Conservation (phyloP, 2,113 vertebrate species). For the Vireo altiloquus region DNA sequence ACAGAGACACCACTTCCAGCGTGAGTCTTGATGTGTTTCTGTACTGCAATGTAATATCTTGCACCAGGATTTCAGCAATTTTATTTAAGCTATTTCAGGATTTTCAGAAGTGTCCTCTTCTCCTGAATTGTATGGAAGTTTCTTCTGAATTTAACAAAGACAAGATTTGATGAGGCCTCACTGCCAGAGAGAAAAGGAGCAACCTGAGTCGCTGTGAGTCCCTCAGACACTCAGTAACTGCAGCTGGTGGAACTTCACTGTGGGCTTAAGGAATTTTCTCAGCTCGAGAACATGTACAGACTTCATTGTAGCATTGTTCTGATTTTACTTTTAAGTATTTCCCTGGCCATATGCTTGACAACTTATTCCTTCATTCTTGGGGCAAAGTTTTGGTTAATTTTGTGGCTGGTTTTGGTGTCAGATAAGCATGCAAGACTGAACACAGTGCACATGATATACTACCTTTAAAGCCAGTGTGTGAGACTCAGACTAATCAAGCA, state of each 20-base stretch:
- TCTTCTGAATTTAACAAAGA: background rate
- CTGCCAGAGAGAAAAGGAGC: background rate
- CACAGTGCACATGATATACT: background rate
- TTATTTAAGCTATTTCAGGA: background rate
- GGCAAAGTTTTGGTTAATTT: background rate
- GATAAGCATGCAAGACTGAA: background rate
- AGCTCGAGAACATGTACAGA: background rate
- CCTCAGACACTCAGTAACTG: background rate
- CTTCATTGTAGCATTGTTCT: background rate
- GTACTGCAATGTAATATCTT: background rate
- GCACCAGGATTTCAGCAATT: background rate
- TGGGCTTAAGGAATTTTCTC: background rate
- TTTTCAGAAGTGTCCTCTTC: background rate
- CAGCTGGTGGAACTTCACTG: background rate
- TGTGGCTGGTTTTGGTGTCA: background rate
- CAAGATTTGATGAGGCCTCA: background rate
- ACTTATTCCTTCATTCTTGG: background rate
- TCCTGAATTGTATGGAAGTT: background rate
- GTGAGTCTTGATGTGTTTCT: background rate
- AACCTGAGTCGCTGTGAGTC: background rate
- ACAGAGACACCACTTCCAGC: conserved; percentile 15
- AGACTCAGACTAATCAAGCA: background rate
- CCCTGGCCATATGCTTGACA: background rate
- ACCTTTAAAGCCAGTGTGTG: background rate
- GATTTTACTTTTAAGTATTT: background rate